Evolutionary conservation across 2,888 invertebrate species (phyloP).

Genomic region (Macrosiphum euphorbiae): DNA sequence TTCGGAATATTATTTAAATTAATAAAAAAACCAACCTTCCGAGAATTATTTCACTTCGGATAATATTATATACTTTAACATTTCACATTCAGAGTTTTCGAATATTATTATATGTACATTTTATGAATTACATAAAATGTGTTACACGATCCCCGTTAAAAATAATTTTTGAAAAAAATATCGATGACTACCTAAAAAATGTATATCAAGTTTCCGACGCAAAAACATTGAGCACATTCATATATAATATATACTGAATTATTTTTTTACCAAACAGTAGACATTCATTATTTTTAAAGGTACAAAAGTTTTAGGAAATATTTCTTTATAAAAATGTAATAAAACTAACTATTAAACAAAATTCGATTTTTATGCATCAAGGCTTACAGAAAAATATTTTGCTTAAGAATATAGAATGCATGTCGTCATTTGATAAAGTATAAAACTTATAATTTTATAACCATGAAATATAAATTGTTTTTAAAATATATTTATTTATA

Average conservation of each 20-base stretch:
- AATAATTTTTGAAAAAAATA: not conserved
- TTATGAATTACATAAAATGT: not conserved
- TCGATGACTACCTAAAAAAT: not conserved
- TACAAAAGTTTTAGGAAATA: not conserved
- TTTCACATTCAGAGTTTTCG: not conserved
- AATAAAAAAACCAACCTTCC: not conserved
- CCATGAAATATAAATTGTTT: not conserved
- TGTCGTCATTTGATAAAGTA: not conserved
- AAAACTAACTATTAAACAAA: not conserved
- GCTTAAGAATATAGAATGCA: not conserved
- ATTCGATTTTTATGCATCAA: not conserved
- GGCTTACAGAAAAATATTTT: not conserved
- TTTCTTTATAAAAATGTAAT: not conserved
- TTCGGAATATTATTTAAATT: slow-evolving; percentile 16
- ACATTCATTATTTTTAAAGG: not conserved
- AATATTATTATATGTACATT: not conserved
- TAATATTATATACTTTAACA: not conserved
- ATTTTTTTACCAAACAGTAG: not conserved
- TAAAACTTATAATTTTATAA: not conserved
- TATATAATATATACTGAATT: not conserved
- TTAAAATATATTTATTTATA: too few relatives aligned
- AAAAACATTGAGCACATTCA: not conserved
- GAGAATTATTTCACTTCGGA: not conserved
- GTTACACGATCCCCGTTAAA: not conserved
- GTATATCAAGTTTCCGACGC: not conserved